phyloP scores from a whole-genome alignment of 2,888 invertebrate species.

The Apocheima hispidaria region DNA sequence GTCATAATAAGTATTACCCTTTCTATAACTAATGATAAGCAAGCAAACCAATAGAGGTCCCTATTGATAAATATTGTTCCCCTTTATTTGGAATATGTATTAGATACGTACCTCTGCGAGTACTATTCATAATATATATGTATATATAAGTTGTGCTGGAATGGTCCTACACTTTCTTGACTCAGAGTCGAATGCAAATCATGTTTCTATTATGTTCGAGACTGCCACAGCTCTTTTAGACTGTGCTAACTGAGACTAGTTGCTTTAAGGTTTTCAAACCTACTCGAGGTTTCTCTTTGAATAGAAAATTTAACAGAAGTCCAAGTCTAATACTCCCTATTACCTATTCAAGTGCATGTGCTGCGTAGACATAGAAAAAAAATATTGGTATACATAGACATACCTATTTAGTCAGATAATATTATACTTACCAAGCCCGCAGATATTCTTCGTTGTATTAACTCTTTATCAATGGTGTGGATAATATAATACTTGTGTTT shows the following conservation, averaged over 20 bases:
- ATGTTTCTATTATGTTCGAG: neutral
- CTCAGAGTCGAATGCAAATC: neutral
- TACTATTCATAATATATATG: slow-evolving; percentile 27
- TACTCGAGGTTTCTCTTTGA: neutral
- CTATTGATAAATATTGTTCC: neutral
- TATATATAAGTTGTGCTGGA: neutral
- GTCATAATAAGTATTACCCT: slow-evolving; percentile 32
- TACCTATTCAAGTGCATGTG: neutral
- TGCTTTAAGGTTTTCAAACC: neutral
- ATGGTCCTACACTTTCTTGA: neutral
- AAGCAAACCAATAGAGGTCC: slow-evolving; percentile 31
- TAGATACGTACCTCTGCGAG: too few species aligned
- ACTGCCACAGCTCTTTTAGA: neutral
- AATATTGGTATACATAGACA: too few species aligned
- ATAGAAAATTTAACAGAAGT: neutral
- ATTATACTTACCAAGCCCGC: too few species aligned
- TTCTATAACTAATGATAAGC: slow-evolving; percentile 40
- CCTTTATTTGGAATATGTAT: neutral
- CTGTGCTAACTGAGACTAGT: neutral
- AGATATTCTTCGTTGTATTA: too few species aligned
- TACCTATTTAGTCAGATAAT: neutral
- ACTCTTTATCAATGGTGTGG: neutral
- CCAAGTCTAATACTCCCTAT: neutral
- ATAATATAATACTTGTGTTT: neutral
- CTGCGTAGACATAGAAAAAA: neutral